A percentile compares a stretch with the other conserved stretches of the same genome.
phyloP scores from a whole-genome alignment of 2,888 invertebrate species.

The Fabriciana adippe region DNA sequence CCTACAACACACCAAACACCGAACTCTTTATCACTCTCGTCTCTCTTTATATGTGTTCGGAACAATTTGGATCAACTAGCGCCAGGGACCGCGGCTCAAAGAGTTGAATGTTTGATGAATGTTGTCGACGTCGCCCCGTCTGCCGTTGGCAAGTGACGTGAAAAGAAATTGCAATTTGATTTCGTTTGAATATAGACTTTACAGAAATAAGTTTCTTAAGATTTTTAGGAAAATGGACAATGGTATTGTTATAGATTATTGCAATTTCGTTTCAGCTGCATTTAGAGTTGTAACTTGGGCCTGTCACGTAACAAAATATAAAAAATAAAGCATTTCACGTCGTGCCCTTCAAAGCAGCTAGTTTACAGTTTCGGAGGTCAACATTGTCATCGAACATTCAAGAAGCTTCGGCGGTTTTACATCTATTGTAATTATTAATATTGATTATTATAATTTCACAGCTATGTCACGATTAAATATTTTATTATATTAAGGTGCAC shows the following conservation, averaged over 20 bases:
- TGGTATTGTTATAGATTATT: conserved; percentile 5
- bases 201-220: no score
- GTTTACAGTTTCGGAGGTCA: conserved; percentile 54
- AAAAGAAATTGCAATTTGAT: conserved; percentile 35
- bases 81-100: conserved; percentile 70
- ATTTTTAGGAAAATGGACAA: no score
- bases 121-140: conserved; percentile 57
- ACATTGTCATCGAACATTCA: conserved; percentile 82
- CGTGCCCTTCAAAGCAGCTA: conserved; percentile 36
- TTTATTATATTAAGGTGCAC: conserved; percentile 49
- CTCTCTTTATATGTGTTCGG: conserved; percentile 45
- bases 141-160: conserved; percentile 16
- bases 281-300: conserved; percentile 27
- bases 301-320: conserved; percentile 30
- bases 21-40: conserved; percentile 71
- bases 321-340: conserved; percentile 22
- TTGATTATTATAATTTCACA: conserved; percentile 29
- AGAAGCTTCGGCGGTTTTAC: conserved; percentile 44
- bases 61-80: conserved; percentile 63
- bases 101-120: conserved; percentile 84
- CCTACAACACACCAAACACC: conserved; percentile 90
- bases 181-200: no score
- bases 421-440: conserved; percentile 32
- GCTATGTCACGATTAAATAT: conserved; percentile 37
- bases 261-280: conserved; percentile 33